Evolutionary conservation across 2,113 vertebrate species (phyloP).

Genomic region (Poeciliopsis retropinna): DNA sequence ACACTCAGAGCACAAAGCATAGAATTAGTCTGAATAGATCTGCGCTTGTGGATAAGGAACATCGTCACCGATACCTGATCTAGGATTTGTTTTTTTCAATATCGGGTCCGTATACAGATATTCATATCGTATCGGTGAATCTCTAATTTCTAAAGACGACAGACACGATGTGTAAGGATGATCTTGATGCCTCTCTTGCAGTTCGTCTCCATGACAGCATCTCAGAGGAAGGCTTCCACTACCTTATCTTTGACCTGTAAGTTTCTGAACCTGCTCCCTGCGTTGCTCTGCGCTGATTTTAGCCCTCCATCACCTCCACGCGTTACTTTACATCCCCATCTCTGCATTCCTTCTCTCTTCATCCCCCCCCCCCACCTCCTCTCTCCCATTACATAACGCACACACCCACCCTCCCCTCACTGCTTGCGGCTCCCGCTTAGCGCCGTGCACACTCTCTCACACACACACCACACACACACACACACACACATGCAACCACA

Average conservation of each 20-base stretch:
- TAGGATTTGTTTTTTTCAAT: too few species aligned
- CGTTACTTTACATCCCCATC: conserved; percentile 14
- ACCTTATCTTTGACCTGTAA: conserved; percentile 96
- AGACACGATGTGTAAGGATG: not conserved
- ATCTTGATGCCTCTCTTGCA: conserved; percentile 64
- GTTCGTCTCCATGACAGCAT: conserved; percentile 97
- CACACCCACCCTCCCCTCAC: conserved; percentile 15
- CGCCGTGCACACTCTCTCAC: too few species aligned
- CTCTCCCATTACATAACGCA: conserved; percentile 67
- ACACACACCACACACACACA: too few species aligned
- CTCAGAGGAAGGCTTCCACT: conserved; percentile 96
- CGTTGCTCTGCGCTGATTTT: not conserved
- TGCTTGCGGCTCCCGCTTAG: conserved; percentile 47
- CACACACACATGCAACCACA: conserved; percentile 3
- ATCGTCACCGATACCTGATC: too few species aligned
- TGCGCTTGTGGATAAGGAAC: too few species aligned
- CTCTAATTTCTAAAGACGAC: not conserved
- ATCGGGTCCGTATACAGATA: too few species aligned
- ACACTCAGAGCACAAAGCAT: too few species aligned
- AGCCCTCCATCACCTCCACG: conserved; percentile 1
- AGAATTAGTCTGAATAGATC: too few species aligned
- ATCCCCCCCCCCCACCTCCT: conserved; percentile 27
- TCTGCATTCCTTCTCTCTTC: conserved; percentile 4
- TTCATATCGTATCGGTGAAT: not conserved
- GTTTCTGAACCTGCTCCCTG: conserved; percentile 54